Percentiles rank a stretch among this genome's conserved stretches.
phyloP scores from a whole-genome alignment of 2,113 vertebrate genomes.

The Antechinus flavipes region DNA sequence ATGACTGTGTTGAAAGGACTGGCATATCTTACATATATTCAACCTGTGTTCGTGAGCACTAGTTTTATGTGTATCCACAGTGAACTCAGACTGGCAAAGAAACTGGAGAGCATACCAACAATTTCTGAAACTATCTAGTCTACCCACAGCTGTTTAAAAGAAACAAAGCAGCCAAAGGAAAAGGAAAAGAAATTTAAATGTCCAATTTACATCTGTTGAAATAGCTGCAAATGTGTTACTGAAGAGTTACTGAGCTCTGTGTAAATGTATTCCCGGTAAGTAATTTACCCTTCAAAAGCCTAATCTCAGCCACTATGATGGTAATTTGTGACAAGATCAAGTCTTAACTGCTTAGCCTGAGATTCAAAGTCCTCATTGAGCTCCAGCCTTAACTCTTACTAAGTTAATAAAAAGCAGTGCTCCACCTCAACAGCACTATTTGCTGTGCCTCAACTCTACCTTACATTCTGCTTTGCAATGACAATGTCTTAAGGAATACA shows the following conservation, averaged over 20 bases:
- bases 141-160: background rate
- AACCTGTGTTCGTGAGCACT: conserved; percentile 38
- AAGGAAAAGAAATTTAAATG: conserved; percentile 40
- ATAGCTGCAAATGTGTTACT: conserved; percentile 30
- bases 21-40: conserved; percentile 10
- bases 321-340: background rate
- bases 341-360: background rate
- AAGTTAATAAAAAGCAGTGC: background rate
- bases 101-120: conserved; percentile 28
- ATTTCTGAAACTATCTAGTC: background rate
- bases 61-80: conserved; percentile 44
- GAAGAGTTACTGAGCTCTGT: background rate
- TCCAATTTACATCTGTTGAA: conserved; percentile 38
- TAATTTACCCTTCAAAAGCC: background rate
- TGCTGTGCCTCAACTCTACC: background rate
- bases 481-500: background rate
- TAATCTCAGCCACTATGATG: background rate
- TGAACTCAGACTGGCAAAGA: background rate
- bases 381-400: background rate
- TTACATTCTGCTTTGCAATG: background rate
- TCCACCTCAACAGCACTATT: background rate
- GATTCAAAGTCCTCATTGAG: background rate
- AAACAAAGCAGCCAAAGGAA: conserved; percentile 42
- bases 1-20: background rate
- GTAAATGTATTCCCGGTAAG: background rate